Percentiles rank a stretch among this genome's conserved stretches.
Evolutionary conservation across 2,113 vertebrate genomes (phyloP).

Genomic region (Strix aluco): DNA sequence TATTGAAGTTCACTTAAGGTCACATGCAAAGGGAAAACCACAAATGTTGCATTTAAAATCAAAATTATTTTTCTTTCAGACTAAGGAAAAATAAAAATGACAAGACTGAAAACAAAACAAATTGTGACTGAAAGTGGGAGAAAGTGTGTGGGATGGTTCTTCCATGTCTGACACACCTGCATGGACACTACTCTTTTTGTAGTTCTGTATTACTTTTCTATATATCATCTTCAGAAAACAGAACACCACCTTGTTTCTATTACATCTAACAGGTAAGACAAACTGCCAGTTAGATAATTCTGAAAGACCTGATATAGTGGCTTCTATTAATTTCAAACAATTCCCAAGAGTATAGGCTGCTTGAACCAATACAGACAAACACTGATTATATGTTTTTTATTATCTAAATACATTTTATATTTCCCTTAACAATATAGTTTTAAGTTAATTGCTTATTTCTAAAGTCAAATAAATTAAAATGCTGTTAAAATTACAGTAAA

Average conservation of each 20-base stretch:
- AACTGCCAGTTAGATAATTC: neutral
- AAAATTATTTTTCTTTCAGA: neutral
- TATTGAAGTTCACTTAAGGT: neutral
- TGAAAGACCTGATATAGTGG: neutral
- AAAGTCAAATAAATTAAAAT: neutral
- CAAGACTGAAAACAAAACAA: neutral
- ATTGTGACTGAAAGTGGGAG: neutral
- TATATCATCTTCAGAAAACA: neutral
- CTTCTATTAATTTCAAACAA: neutral
- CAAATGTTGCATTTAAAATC: neutral
- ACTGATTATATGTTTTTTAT: neutral
- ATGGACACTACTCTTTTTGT: neutral
- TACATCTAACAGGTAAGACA: neutral
- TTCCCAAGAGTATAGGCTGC: neutral
- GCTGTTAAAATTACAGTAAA: neutral
- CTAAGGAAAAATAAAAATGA: neutral
- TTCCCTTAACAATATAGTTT: neutral
- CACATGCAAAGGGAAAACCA: neutral
- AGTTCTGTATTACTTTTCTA: neutral
- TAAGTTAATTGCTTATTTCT: neutral
- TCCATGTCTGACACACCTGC: neutral
- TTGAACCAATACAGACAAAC: neutral
- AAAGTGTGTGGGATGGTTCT: neutral
- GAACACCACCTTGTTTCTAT: neutral
- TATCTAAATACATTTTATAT: neutral